Base-by-base conservation (phyloP, 2,797 vertebrate genomes). In the Coregonus sp. region DNA sequence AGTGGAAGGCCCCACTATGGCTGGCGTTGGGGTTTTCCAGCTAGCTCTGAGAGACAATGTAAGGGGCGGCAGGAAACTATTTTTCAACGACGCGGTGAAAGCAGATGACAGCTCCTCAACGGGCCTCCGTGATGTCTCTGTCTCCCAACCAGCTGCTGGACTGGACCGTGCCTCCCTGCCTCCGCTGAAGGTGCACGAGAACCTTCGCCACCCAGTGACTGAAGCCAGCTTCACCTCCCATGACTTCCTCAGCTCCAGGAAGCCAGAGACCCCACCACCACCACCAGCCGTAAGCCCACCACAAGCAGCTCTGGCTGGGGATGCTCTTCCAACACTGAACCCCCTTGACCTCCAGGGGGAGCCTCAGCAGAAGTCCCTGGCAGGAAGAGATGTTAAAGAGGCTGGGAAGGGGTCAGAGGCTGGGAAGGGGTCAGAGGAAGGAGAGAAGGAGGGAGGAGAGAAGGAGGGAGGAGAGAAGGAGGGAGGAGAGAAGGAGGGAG, bases 121-220 rank as follows among this genome's bases (percentile, higher is more conserved):
- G 67, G 84, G 79, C 75, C 66, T 76, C 40, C 82, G 54, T 33
- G 5, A 54, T 31, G 15, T 3, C 47, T 3, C 9, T 20, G 9
- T 50, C 15, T 70, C 69, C 2, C 59, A 66, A 33, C 11, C 16
- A 7, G 52, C 71, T 47, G 11, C 76, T 1, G 33, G 80, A 59
- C 77, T 82, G 82, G 90, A 85, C 75, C 93, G 87, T 54, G 91
- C 93, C 4, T 94, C 94, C 73, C 84, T 95, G 74, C 95, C 93
- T 71, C 94, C 94, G 0, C 77, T 95, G 74, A 95, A 87, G 1
- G 91, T 95, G 37, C 89, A 93, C 2, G 95, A 95, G 87, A 93
- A 80, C 81, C 89, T 95, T 79, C 88, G 88, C 71, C 84, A 95
- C 80, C 94, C 94, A 52, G 92, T 95, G 73, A 87, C 89, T 18